Evolutionary conservation across 2,888 invertebrate species (phyloP), one percentile per base, ranked within the genome.

Genomic region (Cosmopolites sordidus): DNA sequence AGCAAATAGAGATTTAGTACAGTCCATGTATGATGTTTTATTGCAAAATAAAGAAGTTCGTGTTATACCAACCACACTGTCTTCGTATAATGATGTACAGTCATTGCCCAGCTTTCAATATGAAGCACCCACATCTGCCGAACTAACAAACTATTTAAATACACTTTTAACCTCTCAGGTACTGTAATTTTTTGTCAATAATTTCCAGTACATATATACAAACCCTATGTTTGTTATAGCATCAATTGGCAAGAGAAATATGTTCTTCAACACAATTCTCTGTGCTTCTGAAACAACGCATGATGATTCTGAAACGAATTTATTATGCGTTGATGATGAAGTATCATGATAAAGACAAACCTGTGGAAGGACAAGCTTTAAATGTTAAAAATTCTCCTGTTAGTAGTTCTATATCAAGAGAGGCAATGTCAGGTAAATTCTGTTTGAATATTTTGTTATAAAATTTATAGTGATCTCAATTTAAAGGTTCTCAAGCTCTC

Each of bases 191-290:
- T n/a, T n/a, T n/a, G n/a, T n/a, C n/a, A n/a, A n/a, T n/a, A n/a
- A n/a, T n/a, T n/a, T 27, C 27, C 27, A 27, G 5, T 27, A 27
- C 27, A 27, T 27, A 27, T 27, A n/a, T n/a, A n/a, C n/a, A n/a
- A n/a, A n/a, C n/a, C n/a, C n/a, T n/a, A n/a, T n/a, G n/a, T 22
- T 8, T 22, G 22, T 22, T 56, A 12, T 41, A 56, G 48, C 68
- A 79, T 18, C 76, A 78, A 54, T 67, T 81, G 27, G 81, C 80
- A 8, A 75, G 77, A 60, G 75, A 76, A 51, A 77, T 80, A 16
- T 79, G 79, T 59, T 73, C 77, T 12, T 79, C 79, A 27, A 79
- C 80, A 1, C 77, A 78, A n/a, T 83, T 82, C 70, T 76, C 80
- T 39, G 69, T 73, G 45, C 72, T 78, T 43, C 68, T 83, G 15